Evolutionary conservation across 92 coral and sea anemone genomes (phyloP).

Genomic region (Desmophyllum pertusum): DNA sequence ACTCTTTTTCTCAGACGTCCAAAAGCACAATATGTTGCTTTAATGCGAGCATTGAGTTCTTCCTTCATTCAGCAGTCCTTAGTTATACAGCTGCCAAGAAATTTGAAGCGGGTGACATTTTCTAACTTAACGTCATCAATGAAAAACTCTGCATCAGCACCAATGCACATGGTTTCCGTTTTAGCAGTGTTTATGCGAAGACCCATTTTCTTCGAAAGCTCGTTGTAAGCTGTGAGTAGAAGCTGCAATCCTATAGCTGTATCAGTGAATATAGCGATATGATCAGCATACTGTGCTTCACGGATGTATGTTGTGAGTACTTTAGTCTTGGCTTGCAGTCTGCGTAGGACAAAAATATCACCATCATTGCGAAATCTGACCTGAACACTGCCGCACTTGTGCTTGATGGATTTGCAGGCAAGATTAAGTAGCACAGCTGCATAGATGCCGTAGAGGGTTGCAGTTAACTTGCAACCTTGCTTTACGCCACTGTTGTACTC

Average conservation of each 20-base stretch:
- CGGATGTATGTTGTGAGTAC: conserved; percentile 19
- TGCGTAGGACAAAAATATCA: conserved; percentile 4
- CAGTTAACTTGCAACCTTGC: conserved; percentile 18
- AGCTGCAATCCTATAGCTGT: conserved; percentile 17
- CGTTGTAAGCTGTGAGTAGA: conserved; percentile 16
- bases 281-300: conserved; percentile 37
- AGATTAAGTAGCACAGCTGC: conserved; percentile 19
- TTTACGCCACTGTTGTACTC: not conserved
- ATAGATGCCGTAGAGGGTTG: conserved; percentile 17
- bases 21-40: conserved; percentile 38
- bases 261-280: conserved; percentile 43
- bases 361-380: not conserved
- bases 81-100: conserved; percentile 45
- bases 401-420: conserved; percentile 7
- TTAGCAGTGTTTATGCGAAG: conserved; percentile 19
- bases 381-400: conserved; percentile 37
- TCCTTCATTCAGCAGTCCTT: conserved; percentile 29
- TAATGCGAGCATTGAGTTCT: conserved; percentile 26
- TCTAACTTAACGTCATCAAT: conserved; percentile 5
- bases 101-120: conserved; percentile 36
- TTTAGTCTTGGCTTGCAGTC: conserved; percentile 29
- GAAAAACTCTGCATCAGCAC: conserved; percentile 30
- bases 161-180: conserved; percentile 48
- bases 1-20: conserved; percentile 39
- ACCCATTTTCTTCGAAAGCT: conserved; percentile 25